These are phyloP conservation scores for Clarias pachynema DNA, from an alignment of 2,797 vertebrate genomes.

Conservation along the genomic window DNA sequence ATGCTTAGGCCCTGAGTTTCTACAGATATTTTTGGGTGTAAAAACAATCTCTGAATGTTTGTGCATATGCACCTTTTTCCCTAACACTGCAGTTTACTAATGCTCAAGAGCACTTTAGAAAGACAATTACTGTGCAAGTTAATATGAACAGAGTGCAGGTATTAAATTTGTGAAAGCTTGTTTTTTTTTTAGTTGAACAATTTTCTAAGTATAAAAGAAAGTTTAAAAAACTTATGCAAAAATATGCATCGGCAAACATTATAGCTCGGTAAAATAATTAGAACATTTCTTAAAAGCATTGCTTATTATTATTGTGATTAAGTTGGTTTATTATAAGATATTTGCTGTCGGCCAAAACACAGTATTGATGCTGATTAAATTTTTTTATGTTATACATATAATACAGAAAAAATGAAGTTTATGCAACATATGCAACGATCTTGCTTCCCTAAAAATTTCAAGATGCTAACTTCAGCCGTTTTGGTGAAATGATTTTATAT, in stretches of 20 bases:
- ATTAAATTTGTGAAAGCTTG: neutral
- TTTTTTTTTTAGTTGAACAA: neutral
- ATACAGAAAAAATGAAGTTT: too few relatives aligned
- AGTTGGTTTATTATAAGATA: neutral
- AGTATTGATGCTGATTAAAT: too few relatives aligned
- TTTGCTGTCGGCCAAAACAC: neutral
- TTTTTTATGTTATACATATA: too few relatives aligned
- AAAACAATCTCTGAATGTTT: neutral
- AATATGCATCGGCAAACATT: neutral
- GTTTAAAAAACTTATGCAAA: too few relatives aligned
- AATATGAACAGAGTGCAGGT: neutral
- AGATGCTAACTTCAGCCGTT: too few relatives aligned
- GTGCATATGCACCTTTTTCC: neutral
- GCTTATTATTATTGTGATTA: neutral
- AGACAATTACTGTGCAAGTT: neutral
- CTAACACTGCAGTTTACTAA: neutral
- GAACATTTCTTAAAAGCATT: neutral
- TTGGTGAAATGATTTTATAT: too few relatives aligned
- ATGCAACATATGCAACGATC: too few relatives aligned
- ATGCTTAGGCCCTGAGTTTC: neutral
- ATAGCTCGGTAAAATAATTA: neutral
- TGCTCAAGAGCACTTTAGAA: neutral
- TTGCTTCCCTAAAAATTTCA: too few relatives aligned
- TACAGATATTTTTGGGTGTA: neutral
- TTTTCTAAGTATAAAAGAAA: neutral